These are phyloP conservation scores for Tringa solitaria DNA, from an alignment of 2,113 vertebrate genomes.

Conservation along the genomic window DNA sequence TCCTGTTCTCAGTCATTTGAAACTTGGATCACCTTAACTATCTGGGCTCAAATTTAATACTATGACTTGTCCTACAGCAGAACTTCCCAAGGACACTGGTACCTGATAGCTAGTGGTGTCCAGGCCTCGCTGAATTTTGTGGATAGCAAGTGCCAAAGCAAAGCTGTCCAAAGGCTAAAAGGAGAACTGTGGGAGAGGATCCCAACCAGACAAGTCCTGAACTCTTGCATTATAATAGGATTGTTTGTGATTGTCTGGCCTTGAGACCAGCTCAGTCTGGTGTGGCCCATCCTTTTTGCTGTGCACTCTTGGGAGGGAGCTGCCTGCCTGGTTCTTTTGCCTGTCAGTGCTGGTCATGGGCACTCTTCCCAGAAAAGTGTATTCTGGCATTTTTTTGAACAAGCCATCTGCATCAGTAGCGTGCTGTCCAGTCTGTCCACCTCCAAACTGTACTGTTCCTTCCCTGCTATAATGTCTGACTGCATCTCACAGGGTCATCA, in stretches of 20 bases:
- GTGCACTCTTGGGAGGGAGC: not conserved
- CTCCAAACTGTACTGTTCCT: not conserved
- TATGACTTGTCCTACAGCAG: not conserved
- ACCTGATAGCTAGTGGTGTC: not conserved
- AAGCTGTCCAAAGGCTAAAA: not conserved
- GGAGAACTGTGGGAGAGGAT: not conserved
- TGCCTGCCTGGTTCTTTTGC: not conserved
- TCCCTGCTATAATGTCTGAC: not conserved
- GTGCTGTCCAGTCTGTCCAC: not conserved
- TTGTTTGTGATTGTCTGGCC: not conserved
- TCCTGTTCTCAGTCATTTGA: not conserved
- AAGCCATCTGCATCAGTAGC: accelerated
- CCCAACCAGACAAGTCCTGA: not conserved
- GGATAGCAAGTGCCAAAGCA: not conserved
- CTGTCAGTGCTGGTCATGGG: not conserved
- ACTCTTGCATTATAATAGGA: not conserved
- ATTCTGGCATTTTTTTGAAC: not conserved
- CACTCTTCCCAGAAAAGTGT: not conserved
- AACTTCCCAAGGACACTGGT: not conserved
- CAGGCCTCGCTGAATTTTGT: not conserved
- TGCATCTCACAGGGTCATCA: not conserved
- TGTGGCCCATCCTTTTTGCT: not conserved
- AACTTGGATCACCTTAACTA: not conserved
- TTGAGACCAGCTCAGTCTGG: not conserved
- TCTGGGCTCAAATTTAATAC: not conserved